A percentile compares a stretch with the other conserved stretches of the same genome.
Evolutionary conservation across 92 coral and sea anemone genomes (phyloP).

Genomic region (Epizoanthus fatuus): DNA sequence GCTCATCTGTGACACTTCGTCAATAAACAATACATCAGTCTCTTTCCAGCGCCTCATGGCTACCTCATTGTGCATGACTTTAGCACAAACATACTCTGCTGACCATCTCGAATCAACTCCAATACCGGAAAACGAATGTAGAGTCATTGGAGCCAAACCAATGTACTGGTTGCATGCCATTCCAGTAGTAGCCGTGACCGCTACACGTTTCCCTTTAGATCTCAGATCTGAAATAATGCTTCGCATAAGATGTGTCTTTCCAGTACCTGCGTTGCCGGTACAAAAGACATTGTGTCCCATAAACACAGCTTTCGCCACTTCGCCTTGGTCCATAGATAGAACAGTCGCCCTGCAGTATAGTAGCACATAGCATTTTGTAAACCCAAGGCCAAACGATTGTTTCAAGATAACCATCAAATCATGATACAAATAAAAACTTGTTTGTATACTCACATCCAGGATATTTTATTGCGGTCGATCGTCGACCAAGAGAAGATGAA

Average conservation of each 20-base stretch:
- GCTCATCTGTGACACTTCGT: constrained; percentile 73
- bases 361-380: too few relatives aligned
- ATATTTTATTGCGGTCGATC: too few relatives aligned
- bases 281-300: background rate
- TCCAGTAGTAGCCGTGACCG: constrained; percentile 10
- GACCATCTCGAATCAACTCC: background rate
- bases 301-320: constrained; percentile 1
- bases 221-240: background rate
- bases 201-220: background rate
- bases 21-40: constrained; percentile 64
- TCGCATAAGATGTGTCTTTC: background rate
- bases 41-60: constrained; percentile 50
- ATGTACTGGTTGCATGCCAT: constrained; percentile 5
- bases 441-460: too few relatives aligned
- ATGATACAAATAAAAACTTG: too few relatives aligned
- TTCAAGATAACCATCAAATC: too few relatives aligned
- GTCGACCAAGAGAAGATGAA: too few relatives aligned
- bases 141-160: background rate
- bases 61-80: background rate
- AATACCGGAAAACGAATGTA: constrained; percentile 3
- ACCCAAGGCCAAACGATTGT: too few relatives aligned
- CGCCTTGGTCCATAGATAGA: background rate
- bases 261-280: background rate
- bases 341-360: too few relatives aligned
- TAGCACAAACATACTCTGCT: background rate